Conservation (phyloP, 2,888 invertebrate species). For the Drosophila merina region DNA sequence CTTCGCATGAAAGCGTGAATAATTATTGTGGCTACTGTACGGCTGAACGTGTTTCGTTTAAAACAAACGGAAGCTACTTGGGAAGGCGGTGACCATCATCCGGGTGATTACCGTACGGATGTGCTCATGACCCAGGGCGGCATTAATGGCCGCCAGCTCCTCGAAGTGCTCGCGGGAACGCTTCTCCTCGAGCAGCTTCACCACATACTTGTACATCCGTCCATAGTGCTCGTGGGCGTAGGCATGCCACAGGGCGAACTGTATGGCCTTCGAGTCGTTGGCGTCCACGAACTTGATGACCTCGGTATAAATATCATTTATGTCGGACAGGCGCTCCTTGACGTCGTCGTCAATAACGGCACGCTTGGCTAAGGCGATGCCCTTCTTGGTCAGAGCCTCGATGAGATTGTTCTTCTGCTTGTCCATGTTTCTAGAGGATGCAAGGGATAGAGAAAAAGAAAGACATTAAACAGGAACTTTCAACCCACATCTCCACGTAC, state of each 20-base stretch:
- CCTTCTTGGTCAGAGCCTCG: conserved; percentile 91
- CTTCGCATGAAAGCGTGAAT: conserved; percentile 49
- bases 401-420: conserved; percentile 91
- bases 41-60: conserved; percentile 50
- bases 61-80: conserved; percentile 82
- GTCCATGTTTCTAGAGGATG: conserved; percentile 89
- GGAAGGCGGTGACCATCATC: conserved; percentile 80
- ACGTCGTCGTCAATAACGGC: conserved; percentile 81
- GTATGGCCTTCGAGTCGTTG: conserved; percentile 90
- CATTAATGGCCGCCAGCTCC: conserved; percentile 78
- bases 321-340: conserved; percentile 85
- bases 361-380: conserved; percentile 89
- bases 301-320: conserved; percentile 88
- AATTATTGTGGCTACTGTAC: conserved; percentile 15
- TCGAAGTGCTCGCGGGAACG: conserved; percentile 87
- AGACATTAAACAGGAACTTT: neutral
- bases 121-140: conserved; percentile 80
- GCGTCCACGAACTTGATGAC: conserved; percentile 92
- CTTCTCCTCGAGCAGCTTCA: conserved; percentile 92
- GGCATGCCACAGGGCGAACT: conserved; percentile 93
- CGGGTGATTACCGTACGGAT: conserved; percentile 76
- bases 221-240: conserved; percentile 92
- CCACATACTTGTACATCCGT: conserved; percentile 90
- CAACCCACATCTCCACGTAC: conserved; percentile 83
- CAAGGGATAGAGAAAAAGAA: neutral